These are phyloP conservation scores for Abscondita cerata DNA, from an alignment of 2,888 invertebrate species.

Conservation along the genomic window DNA sequence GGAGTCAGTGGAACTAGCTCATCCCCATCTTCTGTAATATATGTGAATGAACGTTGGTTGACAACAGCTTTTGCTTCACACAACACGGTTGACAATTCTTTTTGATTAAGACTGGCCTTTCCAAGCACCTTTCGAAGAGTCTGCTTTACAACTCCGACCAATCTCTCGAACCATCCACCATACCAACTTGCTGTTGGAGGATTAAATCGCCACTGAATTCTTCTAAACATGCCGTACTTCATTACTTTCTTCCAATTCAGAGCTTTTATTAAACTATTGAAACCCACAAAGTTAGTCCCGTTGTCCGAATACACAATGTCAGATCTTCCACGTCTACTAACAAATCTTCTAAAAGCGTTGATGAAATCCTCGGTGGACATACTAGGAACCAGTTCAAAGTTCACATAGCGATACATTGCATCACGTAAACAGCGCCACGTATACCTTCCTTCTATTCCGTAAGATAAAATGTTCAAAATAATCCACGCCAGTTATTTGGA, in stretches of 20 bases:
- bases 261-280: conserved; percentile 37
- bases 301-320: conserved; percentile 51
- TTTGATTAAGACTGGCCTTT: conserved; percentile 43
- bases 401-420: too few species aligned
- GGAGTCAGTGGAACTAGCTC: conserved; percentile 25
- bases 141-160: conserved; percentile 53
- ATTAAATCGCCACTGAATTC: conserved; percentile 48
- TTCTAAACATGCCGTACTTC: conserved; percentile 20
- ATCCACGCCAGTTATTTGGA: too few species aligned
- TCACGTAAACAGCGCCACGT: too few species aligned
- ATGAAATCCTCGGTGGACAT: too few species aligned
- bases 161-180: conserved; percentile 56
- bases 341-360: too few species aligned
- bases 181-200: conserved; percentile 54
- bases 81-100: conserved; percentile 43
- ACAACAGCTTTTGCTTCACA: conserved; percentile 46
- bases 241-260: conserved; percentile 39
- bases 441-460: too few species aligned
- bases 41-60: conserved; percentile 49
- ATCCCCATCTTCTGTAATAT: conserved; percentile 27
- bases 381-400: too few species aligned
- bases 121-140: conserved; percentile 47
- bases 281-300: conserved; percentile 52
- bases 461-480: too few species aligned
- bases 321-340: conserved; percentile 44